Evolutionary conservation across 2,113 vertebrate species (phyloP).

Genomic region (Sardina pilchardus): DNA sequence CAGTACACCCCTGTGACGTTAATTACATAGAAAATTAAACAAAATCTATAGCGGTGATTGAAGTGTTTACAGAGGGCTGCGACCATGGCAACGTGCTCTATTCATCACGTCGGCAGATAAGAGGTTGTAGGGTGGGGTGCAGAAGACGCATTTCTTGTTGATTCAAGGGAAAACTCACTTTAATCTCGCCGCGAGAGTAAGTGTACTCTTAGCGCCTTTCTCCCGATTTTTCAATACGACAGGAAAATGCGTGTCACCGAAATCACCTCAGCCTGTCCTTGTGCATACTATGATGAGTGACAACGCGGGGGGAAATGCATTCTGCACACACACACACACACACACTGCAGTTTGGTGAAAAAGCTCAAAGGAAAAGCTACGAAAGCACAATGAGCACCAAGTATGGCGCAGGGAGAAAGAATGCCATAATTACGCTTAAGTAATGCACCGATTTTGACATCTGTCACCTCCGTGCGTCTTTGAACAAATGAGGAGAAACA

Average conservation of each 20-base stretch:
- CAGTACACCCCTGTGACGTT: conserved; percentile 26
- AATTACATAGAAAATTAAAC: conserved; percentile 52
- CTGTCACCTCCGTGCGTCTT: conserved; percentile 72
- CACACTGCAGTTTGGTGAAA: conserved; percentile 51
- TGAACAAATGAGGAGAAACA: conserved; percentile 75
- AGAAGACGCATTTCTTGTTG: conserved; percentile 32
- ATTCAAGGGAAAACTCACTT: conserved; percentile 50
- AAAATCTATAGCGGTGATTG: conserved; percentile 46
- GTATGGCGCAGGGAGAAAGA: conserved; percentile 52
- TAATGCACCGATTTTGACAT: conserved; percentile 76
- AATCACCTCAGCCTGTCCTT: conserved; percentile 41
- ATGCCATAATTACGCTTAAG: conserved; percentile 70
- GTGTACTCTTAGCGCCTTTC: conserved; percentile 8
- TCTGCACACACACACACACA: conserved; percentile 48
- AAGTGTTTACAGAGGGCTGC: conserved; percentile 43
- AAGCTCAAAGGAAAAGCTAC: conserved; percentile 58
- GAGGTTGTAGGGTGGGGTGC: conserved; percentile 48
- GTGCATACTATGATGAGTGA: conserved; percentile 49
- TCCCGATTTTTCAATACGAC: background rate
- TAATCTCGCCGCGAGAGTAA: conserved; percentile 35
- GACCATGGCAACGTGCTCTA: conserved; percentile 9
- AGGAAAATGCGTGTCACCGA: conserved; percentile 44
- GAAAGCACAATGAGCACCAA: conserved; percentile 54
- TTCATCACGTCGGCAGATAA: conserved; percentile 37
- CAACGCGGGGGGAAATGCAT: conserved; percentile 47